Conservation (phyloP, 2,113 vertebrate genomes). For the Redunca redunca region DNA sequence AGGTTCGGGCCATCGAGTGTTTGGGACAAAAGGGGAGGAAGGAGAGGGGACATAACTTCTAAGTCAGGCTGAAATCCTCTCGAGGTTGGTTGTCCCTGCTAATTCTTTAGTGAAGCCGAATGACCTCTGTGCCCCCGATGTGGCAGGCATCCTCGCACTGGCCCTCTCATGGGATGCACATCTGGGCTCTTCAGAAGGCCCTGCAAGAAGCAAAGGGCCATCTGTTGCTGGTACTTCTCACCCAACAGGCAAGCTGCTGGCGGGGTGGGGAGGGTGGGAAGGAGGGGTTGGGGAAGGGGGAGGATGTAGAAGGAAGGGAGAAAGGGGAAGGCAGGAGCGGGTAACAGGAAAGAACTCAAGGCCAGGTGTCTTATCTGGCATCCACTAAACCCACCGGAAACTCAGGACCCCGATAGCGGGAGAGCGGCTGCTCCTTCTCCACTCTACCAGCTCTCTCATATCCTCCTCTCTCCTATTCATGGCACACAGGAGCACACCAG, state of each 20-base stretch:
- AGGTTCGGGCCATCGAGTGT: neutral
- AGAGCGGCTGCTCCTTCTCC: neutral
- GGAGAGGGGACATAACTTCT: neutral
- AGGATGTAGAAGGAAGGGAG: neutral
- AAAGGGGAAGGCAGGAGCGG: neutral
- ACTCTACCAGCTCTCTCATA: neutral
- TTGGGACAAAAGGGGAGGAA: neutral
- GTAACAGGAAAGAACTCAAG: neutral
- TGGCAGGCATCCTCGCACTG: neutral
- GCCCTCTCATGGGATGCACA: neutral
- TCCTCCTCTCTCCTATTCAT: neutral
- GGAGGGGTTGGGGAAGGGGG: neutral
- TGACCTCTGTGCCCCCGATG: neutral
- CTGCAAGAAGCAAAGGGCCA: neutral
- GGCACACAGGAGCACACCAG: neutral
- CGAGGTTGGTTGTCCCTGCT: neutral
- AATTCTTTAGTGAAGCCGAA: neutral
- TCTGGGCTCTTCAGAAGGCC: neutral
- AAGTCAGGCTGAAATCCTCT: neutral
- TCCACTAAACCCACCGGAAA: neutral
- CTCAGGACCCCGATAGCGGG: neutral
- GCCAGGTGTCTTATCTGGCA: neutral
- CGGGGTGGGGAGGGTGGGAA: rapidly evolving
- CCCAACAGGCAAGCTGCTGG: neutral
- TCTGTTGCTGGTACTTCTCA: neutral